These are phyloP conservation scores for Cyprinus carpio DNA, from an alignment of 2,113 vertebrate species.

Conservation along the genomic window DNA sequence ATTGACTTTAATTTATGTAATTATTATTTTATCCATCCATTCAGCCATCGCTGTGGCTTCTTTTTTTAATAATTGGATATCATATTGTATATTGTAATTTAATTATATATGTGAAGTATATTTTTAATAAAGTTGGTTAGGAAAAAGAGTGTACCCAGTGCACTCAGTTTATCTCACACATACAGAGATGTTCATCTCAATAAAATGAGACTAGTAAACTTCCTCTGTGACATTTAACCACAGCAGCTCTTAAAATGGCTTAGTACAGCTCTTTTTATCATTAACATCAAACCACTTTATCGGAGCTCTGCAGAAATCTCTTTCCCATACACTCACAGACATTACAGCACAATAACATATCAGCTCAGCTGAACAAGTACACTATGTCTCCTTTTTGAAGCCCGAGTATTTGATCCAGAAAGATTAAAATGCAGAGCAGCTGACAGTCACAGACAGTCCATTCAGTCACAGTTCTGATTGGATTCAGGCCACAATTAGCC, in stretches of 20 bases:
- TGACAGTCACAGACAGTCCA: constrained; percentile 11
- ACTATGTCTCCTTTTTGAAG: background rate
- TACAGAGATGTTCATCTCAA: background rate
- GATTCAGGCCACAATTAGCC: constrained; percentile 56
- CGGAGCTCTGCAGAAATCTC: background rate
- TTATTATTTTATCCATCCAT: background rate
- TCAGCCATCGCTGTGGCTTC: background rate
- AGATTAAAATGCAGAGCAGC: constrained; percentile 20
- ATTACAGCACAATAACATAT: background rate
- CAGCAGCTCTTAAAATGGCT: background rate
- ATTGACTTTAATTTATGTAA: background rate
- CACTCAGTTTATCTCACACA: background rate
- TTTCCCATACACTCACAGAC: background rate
- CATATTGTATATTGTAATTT: background rate
- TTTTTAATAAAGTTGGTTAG: too few relatives aligned
- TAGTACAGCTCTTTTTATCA: constrained; percentile 11
- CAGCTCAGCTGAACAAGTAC: background rate
- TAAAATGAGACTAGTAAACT: constrained; percentile 2
- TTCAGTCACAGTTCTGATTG: constrained; percentile 46
- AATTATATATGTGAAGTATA: background rate
- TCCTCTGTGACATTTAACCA: constrained; percentile 23
- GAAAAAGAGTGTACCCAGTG: background rate
- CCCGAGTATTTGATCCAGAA: background rate
- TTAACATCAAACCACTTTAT: constrained; percentile 16
- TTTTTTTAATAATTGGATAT: background rate